Evolutionary conservation across 2,797 vertebrate genomes (phyloP), one percentile per base, ranked within the genome.

Genomic region (Holocentrus rufus): DNA sequence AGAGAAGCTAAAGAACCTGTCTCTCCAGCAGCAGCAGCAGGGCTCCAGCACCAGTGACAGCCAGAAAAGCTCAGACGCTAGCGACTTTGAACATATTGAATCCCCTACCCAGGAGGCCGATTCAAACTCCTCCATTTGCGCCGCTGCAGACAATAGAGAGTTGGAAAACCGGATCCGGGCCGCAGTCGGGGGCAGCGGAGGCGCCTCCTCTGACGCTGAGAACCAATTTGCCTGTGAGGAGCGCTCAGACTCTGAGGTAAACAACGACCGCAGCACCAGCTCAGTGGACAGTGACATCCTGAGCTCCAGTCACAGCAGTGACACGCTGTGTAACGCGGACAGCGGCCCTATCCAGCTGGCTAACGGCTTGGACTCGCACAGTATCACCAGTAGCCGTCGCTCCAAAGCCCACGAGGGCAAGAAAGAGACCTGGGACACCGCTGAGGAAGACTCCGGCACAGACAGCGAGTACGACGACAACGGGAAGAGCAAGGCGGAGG

Each of bases 211-310:
- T 0, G 96, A 98, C 83, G 88, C 94, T 0, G 98, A 99, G 72
- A 93, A 90, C 85, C 96, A 95, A 47, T 95, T 97, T 66, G 94
- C 94, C 15, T 94, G 94, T 0, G 98, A 99, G 87, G 98, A 99
- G 76, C 95, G 97, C 3, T 99, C 98, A 0, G 98, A 99, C 91
- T 99, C 97, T 0, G 98, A 99, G 54, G 93, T 98, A 74, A 99
- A 99, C 89, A 99, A 99, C 0, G 98, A 99, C 91, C 94, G 97
- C 89, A 99, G 98, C 80, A 99, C 98, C 1, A 99, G 98, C 86
- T 99, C 98, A 0, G 97, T 99, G 91, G 98, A 99, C 94, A 99
- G 98, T 6, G 98, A 99, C 72, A 98, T 99, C 87, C 95, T 99
- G 73, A 99, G 98, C 93, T 99, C 98, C 74, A 98, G 97, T 88